Evolutionary conservation across 2,888 invertebrate species (phyloP), one percentile per base, ranked within the genome.

Genomic region (Amiota minor): DNA sequence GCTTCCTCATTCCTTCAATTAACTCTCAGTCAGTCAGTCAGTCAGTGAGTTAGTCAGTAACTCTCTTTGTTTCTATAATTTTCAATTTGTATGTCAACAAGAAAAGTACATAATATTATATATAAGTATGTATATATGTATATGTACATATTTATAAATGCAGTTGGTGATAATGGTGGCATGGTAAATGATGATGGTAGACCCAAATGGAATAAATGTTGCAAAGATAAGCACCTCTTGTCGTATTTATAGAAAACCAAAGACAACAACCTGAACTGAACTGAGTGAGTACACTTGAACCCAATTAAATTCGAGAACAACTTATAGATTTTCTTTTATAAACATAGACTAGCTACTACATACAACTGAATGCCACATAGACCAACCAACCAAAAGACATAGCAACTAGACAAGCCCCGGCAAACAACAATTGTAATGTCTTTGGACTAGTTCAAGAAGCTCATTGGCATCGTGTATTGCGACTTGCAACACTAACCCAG

Each of bases 31-130:
- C 6, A 35, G 35, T 35, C 35, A 35, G 35, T 35, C 6, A 35
- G n/a, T 35, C 35, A 35, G 35, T 35, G 0, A 35, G 35, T 35
- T 8, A 35, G 35, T 35, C 6, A 35, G 2, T 35, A 2, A 35
- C 35, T 35, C 35, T 35, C 62, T 62, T n/a, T 35, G 35, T 35
- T 35, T 62, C 62, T 35, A 61, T 71, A 61, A 62, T 62, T 71
- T 71, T 49, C 61, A 71, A 71, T 71, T 71, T 71, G 71, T 71
- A 50, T 62, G 71, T 71, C 71, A 71, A 71, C 61, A n/a, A 23
- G 14, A 49, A 53, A 14, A 68, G 12, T 14, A 68, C 8, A 6
- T 45, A 64, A 1, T 45, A 14, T 11, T 23, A 3, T 23, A 23
- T 23, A 23, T 23, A 23, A 23, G 6, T 35, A 35, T 35, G 35